Percentiles rank a stretch among this genome's conserved stretches.
Evolutionary conservation across 2,113 vertebrate species (phyloP).

Genomic region (Lagopus muta): DNA sequence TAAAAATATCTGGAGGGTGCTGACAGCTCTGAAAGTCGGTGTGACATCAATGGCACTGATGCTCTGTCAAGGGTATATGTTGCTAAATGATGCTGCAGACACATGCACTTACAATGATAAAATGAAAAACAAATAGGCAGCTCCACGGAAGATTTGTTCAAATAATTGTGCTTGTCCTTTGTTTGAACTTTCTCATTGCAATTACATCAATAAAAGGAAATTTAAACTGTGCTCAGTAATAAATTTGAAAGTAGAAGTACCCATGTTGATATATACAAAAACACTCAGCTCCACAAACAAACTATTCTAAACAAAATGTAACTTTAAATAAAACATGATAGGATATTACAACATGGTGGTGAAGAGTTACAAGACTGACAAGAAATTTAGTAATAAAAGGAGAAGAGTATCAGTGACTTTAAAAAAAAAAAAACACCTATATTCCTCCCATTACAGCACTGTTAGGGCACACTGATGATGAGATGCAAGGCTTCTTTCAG

Average conservation of each 20-base stretch:
- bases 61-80: constrained; percentile 34
- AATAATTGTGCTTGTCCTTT: constrained; percentile 46
- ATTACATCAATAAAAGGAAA: constrained; percentile 38
- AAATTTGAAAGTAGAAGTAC: constrained; percentile 21
- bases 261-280: neutral
- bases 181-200: constrained; percentile 48
- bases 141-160: neutral
- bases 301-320: neutral
- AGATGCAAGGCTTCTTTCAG: neutral
- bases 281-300: neutral
- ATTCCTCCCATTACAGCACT: neutral
- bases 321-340: constrained; percentile 20
- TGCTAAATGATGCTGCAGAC: neutral
- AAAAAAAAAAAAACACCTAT: neutral
- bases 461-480: neutral
- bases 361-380: constrained; percentile 2
- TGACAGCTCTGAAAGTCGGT: constrained; percentile 58
- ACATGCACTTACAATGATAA: neutral
- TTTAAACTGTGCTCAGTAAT: constrained; percentile 6
- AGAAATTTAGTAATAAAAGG: constrained; percentile 16
- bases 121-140: neutral
- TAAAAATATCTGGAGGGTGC: constrained; percentile 56
- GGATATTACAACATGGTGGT: neutral
- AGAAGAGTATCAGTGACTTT: neutral
- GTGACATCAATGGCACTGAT: constrained; percentile 7